These are phyloP conservation scores for Remorina albescens DNA, from an alignment of 2,797 vertebrate genomes.

Conservation along the genomic window DNA sequence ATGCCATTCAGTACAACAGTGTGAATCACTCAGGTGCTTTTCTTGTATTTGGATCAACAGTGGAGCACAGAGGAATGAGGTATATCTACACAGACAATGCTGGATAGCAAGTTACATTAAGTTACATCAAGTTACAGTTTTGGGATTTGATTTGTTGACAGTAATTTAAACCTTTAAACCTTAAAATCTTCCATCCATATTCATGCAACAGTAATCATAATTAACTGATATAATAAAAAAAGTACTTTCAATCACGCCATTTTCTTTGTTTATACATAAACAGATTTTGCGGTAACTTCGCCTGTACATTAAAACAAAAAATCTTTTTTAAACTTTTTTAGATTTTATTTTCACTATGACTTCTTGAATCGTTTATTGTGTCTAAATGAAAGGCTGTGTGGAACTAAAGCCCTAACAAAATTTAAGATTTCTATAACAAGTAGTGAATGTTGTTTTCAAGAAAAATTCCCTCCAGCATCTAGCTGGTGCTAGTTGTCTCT, in stretches of 20 bases:
- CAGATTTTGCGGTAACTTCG: neutral
- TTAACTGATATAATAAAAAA: neutral
- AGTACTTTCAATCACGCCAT: neutral
- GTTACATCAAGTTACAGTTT: too few relatives aligned
- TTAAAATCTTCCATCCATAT: constrained; percentile 1
- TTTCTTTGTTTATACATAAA: neutral
- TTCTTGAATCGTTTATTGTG: constrained; percentile 3
- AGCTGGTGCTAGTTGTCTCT: constrained; percentile 78
- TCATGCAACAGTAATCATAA: neutral
- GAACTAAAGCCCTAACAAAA: constrained; percentile 28
- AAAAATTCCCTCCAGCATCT: constrained; percentile 62
- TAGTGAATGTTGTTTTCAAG: constrained; percentile 60
- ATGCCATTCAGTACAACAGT: neutral
- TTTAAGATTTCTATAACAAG: constrained; percentile 61
- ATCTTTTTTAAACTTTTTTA: too few relatives aligned
- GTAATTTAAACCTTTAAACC: neutral
- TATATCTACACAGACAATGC: neutral
- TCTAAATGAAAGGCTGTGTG: constrained; percentile 27
- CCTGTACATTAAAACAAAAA: neutral
- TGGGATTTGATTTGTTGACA: neutral
- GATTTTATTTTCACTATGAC: constrained; percentile 15
- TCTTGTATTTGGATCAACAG: constrained; percentile 9
- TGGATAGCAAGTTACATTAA: too few relatives aligned
- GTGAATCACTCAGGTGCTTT: constrained; percentile 3
- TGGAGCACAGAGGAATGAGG: neutral